Base-by-base conservation (phyloP, 2,797 vertebrate species). In the Tolypeutes matacus region DNA sequence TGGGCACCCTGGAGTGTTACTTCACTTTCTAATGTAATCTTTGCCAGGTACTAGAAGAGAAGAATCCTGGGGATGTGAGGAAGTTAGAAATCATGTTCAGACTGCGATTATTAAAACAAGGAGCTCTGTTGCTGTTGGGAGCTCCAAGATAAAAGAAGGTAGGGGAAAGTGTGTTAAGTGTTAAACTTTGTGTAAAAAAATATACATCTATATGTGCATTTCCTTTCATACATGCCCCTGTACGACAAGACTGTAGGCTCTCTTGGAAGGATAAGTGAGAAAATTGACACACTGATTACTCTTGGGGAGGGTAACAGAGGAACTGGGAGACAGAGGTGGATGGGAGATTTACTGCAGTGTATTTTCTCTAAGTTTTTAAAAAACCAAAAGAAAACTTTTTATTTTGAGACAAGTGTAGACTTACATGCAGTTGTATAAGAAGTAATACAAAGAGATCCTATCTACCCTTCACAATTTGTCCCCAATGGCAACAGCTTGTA, bases 331-430 rank as follows among this genome's bases (percentile, higher is more conserved):
- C 7, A 34, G 34, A 81, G n/a, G 36, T 20, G 56, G 31, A 69
- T 12, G 11, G 15, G 5, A 91, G 25, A 53, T 27, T 34, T 72
- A 21, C 27, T 62, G 53, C 17, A 60, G 15, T 70, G 13, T 27
- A 0, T 73, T 56, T 82, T n/a, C 64, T 31, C 51, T 53, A 15
- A 53, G 17, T 53, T 46, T 46, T 9, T 46, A 1, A 53, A 17
- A 53, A 53, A 53, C 51, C 13, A 14, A 53, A 14, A 53, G 15
- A 53, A 46, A 46, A 64, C 2, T 60, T 67, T 93, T 82, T 34
- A 78, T 39, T 94, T 91, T 91, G 51, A 89, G 60, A 8, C 88
- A 67, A 65, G 42, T 70, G 8, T 76, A 77, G 60, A 65, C 62
- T 84, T 20, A 29, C 4, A 81, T 64, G 11, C 21, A 49, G 13